Base-by-base conservation (phyloP, 2,888 invertebrate species). In the Bombyx huttoni region DNA sequence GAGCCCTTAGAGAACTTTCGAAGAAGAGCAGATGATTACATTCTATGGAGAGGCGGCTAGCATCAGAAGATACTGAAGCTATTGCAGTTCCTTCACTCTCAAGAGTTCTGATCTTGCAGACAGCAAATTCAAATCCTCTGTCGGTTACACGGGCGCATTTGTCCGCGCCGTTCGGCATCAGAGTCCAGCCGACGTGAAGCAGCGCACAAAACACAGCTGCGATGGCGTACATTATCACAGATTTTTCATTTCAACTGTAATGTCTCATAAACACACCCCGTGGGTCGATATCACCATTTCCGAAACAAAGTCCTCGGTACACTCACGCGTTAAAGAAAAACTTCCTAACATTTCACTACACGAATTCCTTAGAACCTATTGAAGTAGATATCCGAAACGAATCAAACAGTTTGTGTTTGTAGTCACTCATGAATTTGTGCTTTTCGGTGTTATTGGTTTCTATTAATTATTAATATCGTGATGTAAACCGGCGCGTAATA, bases 1-100 rank as follows among this genome's bases (percentile, higher is more conserved):
- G 92, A 9, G 91, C 89, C 53, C 92, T 90, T 57, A 96, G 81
- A 54, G 92, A 91, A 84, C 95, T 96, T 86, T 95, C 95, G 70
- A 93, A 93, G 54, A 94, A 90, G 64, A 95, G 89, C 57, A 93
- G 91, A 69, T 93, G 92, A 77, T 92, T 94, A 84, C 96, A 96
- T 68, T 92, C 91, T 59, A 97, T 90, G 60, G 91, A 90, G 59
- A 97, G 86, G 58, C 91, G 91, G 59, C 91, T 91, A 48, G 95
- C 93, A 72, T 95, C 95, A 47, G 93, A 65, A 51, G 89, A 78
- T 54, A 91, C 81, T 58, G 91, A 81, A 60, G 90, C 88, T 60
- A 93, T 90, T 66, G 92, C 93, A 63, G 91, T 90, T 49, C 92
- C 91, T 58, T 91, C 91, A 52, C 91, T 90, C 60, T 94, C 94